A percentile compares a stretch with the other conserved stretches of the same genome.
Conservation (phyloP, 2,797 vertebrate species). For the Telmatherina bonti region DNA sequence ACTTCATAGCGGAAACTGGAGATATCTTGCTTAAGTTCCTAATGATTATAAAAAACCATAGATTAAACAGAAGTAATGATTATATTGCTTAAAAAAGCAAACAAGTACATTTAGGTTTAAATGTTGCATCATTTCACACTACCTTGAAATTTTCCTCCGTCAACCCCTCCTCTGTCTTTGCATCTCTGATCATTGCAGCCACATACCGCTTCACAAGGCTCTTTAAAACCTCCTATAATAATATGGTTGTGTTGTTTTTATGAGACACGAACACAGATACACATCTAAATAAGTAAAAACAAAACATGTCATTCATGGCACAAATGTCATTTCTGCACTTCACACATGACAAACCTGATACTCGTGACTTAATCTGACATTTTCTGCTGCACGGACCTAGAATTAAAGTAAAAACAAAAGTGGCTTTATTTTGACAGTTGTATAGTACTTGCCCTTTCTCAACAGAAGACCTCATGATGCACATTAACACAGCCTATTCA, state of each 20-base stretch:
- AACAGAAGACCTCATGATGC: slow-evolving; percentile 5
- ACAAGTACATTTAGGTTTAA: neutral
- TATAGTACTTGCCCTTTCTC: neutral
- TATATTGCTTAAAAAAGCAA: neutral
- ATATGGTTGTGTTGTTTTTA: neutral
- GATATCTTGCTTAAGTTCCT: slow-evolving; percentile 99
- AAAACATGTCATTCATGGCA: neutral
- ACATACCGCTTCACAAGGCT: slow-evolving; percentile 96
- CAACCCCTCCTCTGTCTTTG: slow-evolving; percentile 93
- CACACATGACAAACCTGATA: slow-evolving; percentile 86
- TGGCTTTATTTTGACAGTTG: neutral
- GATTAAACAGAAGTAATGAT: slow-evolving; percentile 15
- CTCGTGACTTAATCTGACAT: slow-evolving; percentile 90
- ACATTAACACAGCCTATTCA: neutral
- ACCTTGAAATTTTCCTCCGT: slow-evolving; percentile 99
- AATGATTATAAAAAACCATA: slow-evolving; percentile 30
- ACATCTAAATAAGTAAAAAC: neutral
- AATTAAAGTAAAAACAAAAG: slow-evolving; percentile 37
- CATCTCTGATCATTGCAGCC: slow-evolving; percentile 96
- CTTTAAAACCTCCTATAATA: slow-evolving; percentile 91
- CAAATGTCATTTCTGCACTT: neutral
- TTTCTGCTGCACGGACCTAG: slow-evolving; percentile 92
- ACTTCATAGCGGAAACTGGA: slow-evolving; percentile 99
- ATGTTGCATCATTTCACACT: slow-evolving; percentile 10
- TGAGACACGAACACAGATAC: neutral